phyloP scores from a whole-genome alignment of 2,888 invertebrate genomes.

The Caenorhabditis wallacei region DNA sequence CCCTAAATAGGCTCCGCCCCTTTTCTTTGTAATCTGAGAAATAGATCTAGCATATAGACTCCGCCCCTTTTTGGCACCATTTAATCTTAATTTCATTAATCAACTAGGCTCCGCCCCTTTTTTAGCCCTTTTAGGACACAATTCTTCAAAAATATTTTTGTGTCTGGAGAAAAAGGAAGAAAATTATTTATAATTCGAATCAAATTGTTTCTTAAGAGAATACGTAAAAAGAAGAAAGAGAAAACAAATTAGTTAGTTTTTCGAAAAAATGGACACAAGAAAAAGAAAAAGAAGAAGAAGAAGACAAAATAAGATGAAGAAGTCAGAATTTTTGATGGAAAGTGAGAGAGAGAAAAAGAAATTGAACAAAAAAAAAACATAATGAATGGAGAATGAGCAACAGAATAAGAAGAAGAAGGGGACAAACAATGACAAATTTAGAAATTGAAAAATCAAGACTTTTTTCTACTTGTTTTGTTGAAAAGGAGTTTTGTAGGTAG shows the following conservation, averaged over 20 bases:
- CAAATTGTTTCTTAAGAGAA: neutral
- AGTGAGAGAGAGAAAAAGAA: neutral
- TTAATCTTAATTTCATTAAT: neutral
- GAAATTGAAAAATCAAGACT: no score
- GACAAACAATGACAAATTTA: no score
- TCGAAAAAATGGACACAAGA: neutral
- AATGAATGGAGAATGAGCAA: neutral
- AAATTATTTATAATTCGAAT: no score
- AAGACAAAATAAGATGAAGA: no score
- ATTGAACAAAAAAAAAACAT: neutral
- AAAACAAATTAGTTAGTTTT: constrained; percentile 30
- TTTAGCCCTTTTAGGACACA: no score
- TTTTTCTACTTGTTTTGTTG: no score
- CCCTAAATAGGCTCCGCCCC: neutral
- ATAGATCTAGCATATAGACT: no score
- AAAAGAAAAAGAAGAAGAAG: constrained; percentile 1
- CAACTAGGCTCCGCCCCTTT: neutral
- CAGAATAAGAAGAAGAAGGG: neutral
- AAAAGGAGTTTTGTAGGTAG: no score
- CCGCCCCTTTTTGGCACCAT: neutral
- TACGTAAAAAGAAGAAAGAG: neutral
- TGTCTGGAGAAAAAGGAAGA: no score
- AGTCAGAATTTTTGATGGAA: constrained; percentile 21
- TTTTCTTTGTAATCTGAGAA: neutral
- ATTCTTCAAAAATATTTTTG: neutral